These are phyloP conservation scores for Micronycteris hirsuta DNA, from an alignment of 2,113 vertebrate species.

Conservation along the genomic window DNA sequence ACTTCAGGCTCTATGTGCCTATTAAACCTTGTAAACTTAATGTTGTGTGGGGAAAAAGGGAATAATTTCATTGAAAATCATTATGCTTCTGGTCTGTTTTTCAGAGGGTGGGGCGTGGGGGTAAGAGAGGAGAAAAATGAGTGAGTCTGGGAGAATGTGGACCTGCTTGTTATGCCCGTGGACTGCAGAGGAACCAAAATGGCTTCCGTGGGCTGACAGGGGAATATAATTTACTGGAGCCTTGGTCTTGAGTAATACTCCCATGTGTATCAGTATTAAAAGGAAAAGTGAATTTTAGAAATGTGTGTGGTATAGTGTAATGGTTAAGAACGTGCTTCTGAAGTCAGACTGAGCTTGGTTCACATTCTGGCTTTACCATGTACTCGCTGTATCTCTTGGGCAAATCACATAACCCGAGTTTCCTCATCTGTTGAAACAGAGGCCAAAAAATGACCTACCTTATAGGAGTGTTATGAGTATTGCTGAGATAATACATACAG, in stretches of 20 bases:
- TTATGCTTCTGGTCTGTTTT: not conserved
- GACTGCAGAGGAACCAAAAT: not conserved
- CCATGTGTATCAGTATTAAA: not conserved
- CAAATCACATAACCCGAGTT: not conserved
- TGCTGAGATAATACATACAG: not conserved
- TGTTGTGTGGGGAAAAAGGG: not conserved
- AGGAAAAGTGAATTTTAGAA: not conserved
- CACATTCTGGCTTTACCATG: not conserved
- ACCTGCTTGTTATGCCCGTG: not conserved
- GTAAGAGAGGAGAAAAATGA: conserved; percentile 40
- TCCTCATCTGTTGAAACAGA: not conserved
- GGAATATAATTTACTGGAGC: not conserved
- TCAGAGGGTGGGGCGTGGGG: not conserved
- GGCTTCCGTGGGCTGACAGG: not conserved
- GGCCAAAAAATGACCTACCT: not conserved
- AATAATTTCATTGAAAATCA: not conserved
- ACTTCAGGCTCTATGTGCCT: conserved; percentile 23
- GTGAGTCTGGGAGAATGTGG: not conserved
- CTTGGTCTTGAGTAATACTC: not conserved
- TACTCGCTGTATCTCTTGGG: not conserved
- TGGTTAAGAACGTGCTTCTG: not conserved
- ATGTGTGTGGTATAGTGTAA: not conserved
- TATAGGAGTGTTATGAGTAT: not conserved
- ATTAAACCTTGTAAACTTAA: not conserved
- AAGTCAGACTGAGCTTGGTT: not conserved